phyloP scores from a whole-genome alignment of 2,113 vertebrate species.

The Lota lota region DNA sequence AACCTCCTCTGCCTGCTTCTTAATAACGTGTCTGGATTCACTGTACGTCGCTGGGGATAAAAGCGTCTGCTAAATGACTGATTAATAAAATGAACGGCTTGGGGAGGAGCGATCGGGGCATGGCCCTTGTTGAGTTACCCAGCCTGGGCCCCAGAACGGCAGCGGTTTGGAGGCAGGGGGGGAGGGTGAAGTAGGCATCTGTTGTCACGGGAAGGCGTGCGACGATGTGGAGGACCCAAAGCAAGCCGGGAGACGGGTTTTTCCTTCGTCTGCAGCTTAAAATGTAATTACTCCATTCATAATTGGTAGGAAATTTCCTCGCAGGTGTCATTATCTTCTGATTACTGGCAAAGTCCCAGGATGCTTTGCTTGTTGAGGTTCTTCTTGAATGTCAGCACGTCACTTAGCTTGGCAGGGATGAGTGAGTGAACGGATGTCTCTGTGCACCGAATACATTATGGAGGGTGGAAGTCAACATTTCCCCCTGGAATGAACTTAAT shows the following conservation, averaged over 20 bases:
- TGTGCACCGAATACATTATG: constrained; percentile 47
- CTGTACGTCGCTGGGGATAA: constrained; percentile 2
- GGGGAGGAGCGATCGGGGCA: constrained; percentile 46
- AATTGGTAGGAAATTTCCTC: constrained; percentile 50
- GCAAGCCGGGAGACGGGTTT: constrained; percentile 25
- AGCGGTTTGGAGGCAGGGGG: constrained; percentile 8
- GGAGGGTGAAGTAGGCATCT: constrained; percentile 21
- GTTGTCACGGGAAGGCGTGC: constrained; percentile 28
- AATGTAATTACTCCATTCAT: constrained; percentile 50
- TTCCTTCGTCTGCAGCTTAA: constrained; percentile 36
- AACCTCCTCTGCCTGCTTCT: no score
- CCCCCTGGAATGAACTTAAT: constrained; percentile 36
- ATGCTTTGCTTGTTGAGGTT: constrained; percentile 40
- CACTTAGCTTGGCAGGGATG: constrained; percentile 45
- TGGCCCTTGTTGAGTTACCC: constrained; percentile 62
- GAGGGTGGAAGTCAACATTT: constrained; percentile 39
- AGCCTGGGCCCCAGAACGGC: no score
- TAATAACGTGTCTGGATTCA: no score
- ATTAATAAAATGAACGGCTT: neutral
- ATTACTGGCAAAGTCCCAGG: constrained; percentile 33
- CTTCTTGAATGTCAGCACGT: constrained; percentile 43
- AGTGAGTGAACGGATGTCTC: constrained; percentile 39
- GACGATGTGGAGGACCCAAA: constrained; percentile 24
- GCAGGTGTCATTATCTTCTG: constrained; percentile 54
- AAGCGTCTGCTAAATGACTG: no score